Evolutionary conservation across 2,888 invertebrate genomes (phyloP), one percentile per base, ranked within the genome.

Genomic region (Erpobdella octoculata): DNA sequence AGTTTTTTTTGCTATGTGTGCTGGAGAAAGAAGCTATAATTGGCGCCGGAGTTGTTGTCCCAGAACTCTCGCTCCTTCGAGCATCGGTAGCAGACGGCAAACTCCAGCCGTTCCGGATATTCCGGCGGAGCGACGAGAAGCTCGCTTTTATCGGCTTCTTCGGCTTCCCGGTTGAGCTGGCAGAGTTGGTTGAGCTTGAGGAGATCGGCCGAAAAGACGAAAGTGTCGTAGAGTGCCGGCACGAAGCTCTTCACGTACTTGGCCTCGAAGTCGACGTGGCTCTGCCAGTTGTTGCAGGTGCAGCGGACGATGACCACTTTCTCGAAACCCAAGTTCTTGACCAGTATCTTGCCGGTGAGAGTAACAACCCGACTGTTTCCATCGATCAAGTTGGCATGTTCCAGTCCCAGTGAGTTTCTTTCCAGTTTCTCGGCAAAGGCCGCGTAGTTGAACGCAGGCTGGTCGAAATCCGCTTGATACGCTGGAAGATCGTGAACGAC

Each of bases 201-300:
- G 53, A 53, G 53, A 8, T 53, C 53, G 4, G 28, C 28, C 21
- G 53, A 53, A 53, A 53, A 53, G 6, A 28, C 4, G n/a, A 53
- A 53, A 4, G 21, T 53, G 21, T 53, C 53, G 53, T n/a, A 53
- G 2, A 25, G 21, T 12, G 21, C 18, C 18, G 53, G 28, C 18
- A 53, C 8, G 1, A 25, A 25, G 8, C 53, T 28, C 1, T 25
- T 28, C 21, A 53, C 53, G 53, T 28, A 28, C 4, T 53, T 53
- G 21, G 53, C 53, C 53, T 53, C 53, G 53, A 53, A 21, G 15
- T 53, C 53, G 12, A 53, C 12, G 53, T 53, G 53, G 28, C 21
- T 53, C n/a, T 53, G 21, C 53, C 53, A 53, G 53, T 53, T n/a
- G 53, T 53, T 53, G 21, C 53, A 53, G 15, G 53, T 53, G 53